Conservation (phyloP, 2,113 vertebrate genomes). For the Chunga burmeisteri region DNA sequence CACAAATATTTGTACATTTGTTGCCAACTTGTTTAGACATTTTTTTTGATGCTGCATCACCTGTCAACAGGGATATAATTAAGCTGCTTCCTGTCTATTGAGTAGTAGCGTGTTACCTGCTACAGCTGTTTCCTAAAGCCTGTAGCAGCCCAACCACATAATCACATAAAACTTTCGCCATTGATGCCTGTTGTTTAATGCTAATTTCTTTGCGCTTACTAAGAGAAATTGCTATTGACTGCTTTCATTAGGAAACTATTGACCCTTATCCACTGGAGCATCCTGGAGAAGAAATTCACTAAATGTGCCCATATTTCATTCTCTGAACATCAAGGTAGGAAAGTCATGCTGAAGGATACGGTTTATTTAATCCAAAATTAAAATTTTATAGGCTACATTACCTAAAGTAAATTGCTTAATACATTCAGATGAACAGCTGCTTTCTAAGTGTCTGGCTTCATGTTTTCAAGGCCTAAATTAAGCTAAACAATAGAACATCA, state of each 20-base stretch:
- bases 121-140: conserved; percentile 44
- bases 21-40: background rate
- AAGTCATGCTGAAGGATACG: conserved; percentile 72
- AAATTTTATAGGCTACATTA: conserved; percentile 82
- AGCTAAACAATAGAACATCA: background rate
- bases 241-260: conserved; percentile 81
- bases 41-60: background rate
- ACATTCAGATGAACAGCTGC: conserved; percentile 75
- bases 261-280: conserved; percentile 79
- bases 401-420: conserved; percentile 84
- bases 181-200: conserved; percentile 62
- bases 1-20: conserved; percentile 18
- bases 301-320: conserved; percentile 84
- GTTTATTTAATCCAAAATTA: conserved; percentile 82
- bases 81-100: conserved; percentile 20
- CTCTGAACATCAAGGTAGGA: conserved; percentile 76
- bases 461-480: conserved; percentile 58
- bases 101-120: background rate
- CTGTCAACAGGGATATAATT: background rate
- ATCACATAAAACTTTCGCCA: conserved; percentile 39
- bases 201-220: conserved; percentile 79
- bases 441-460: conserved; percentile 60
- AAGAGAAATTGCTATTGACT: conserved; percentile 88
- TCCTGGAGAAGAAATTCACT: conserved; percentile 77
- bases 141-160: conserved; percentile 29